A percentile compares a stretch with the other conserved stretches of the same genome.
These are phyloP conservation scores for Agrotis ipsilon DNA, from an alignment of 2,888 invertebrate genomes.

Conservation along the genomic window DNA sequence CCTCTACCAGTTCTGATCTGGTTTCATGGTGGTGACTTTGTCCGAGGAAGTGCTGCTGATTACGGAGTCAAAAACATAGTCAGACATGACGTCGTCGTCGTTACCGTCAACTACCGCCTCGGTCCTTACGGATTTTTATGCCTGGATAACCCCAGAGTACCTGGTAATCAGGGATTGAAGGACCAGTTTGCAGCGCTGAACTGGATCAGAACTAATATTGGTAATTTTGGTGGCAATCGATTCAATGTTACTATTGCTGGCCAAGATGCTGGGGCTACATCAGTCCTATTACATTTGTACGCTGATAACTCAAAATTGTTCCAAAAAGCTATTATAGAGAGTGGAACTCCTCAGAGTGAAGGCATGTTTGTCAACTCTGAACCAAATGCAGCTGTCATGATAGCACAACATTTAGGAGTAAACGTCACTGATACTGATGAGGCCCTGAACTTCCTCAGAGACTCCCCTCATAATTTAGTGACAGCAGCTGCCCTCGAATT, in stretches of 20 bases:
- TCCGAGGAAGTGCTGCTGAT: slow-evolving; percentile 75
- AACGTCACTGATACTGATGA: slow-evolving; percentile 77
- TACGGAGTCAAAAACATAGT: slow-evolving; percentile 79
- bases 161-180: slow-evolving; percentile 87
- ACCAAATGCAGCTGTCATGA: slow-evolving; percentile 77
- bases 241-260: slow-evolving; percentile 85
- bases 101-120: slow-evolving; percentile 85
- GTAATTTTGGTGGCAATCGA: slow-evolving; percentile 85
- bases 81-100: slow-evolving; percentile 81
- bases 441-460: slow-evolving; percentile 79
- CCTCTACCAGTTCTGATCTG: slow-evolving; percentile 86
- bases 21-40: slow-evolving; percentile 85
- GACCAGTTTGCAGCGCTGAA: slow-evolving; percentile 83
- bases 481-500: slow-evolving; percentile 78
- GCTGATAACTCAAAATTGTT: slow-evolving; percentile 83
- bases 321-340: slow-evolving; percentile 83
- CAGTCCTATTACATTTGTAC: slow-evolving; percentile 83
- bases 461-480: slow-evolving; percentile 77
- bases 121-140: slow-evolving; percentile 88
- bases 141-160: slow-evolving; percentile 78
- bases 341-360: slow-evolving; percentile 83
- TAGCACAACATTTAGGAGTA: slow-evolving; percentile 81
- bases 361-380: slow-evolving; percentile 82
- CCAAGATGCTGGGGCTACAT: slow-evolving; percentile 83
- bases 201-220: slow-evolving; percentile 84